Evolutionary conservation across 2,888 invertebrate genomes (phyloP), one percentile per base, ranked within the genome.

Genomic region (Monoplex corrugatus): DNA sequence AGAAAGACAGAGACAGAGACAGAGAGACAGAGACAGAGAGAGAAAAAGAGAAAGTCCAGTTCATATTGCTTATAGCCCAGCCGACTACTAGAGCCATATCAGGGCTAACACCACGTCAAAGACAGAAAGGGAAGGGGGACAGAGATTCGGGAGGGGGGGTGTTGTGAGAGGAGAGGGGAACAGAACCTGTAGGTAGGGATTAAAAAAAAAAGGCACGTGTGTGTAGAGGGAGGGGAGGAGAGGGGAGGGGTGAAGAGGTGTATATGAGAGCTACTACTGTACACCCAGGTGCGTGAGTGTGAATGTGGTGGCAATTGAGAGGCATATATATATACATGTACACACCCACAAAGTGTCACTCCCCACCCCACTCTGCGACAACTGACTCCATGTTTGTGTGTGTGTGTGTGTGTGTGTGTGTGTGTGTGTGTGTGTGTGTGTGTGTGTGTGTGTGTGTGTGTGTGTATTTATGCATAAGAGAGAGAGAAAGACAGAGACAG

Each of bases 401-500:
- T 23, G 23, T 23, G n/a, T 68, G 68, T 28, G 68, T 68, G 68
- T 16, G 68, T 50, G 68, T 16, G 28, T 28, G 28, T 13, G 68
- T 68, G 68, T 68, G 68, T 68, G 68, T 68, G 68, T 68, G 68
- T 68, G 13, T 68, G 68, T 68, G 68, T 68, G 68, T 10, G 68
- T 68, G 68, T 68, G n/a, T 68, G 68, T 68, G 68, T 16, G 68
- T 68, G 68, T 16, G 68, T 5, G 68, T 16, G 68, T 10, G n/a
- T 68, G 68, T 68, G 13, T 28, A 2, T 5, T 8, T 28, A n/a
- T 68, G 68, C 28, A n/a, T 68, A n/a, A n/a, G n/a, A n/a, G n/a
- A n/a, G n/a, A n/a, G n/a, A n/a, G n/a, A n/a, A n/a, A n/a, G n/a
- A n/a, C n/a, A n/a, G n/a, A n/a, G n/a, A n/a, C n/a, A n/a, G n/a